Conservation (phyloP, 1,140 invertebrate species). For the Wasmannia auropunctata region DNA sequence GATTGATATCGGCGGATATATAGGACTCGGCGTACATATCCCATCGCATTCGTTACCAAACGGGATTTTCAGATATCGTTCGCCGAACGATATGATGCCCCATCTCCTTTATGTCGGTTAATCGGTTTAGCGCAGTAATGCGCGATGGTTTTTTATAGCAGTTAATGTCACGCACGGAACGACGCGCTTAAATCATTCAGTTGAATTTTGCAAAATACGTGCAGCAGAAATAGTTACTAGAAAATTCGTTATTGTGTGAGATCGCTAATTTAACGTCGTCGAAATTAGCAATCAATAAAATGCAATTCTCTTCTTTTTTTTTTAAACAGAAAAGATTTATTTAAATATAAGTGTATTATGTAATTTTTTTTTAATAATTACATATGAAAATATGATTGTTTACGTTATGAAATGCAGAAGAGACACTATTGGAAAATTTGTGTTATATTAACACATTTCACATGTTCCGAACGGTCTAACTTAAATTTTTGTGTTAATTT, state of each 20-base stretch:
- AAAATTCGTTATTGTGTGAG: not conserved
- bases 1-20: conserved; percentile 38
- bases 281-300: not conserved
- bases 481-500: too few relatives aligned
- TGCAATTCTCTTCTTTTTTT: not conserved
- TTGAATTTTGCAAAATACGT: not conserved
- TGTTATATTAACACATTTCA: too few relatives aligned
- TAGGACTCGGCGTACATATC: conserved; percentile 18
- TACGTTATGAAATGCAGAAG: too few relatives aligned
- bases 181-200: not conserved
- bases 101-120: conserved; percentile 30
- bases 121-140: conserved; percentile 48
- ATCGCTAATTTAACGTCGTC: conserved; percentile 13
- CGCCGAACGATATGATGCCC: conserved; percentile 7
- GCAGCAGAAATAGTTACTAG: not conserved
- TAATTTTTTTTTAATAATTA: not conserved
- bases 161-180: conserved; percentile 35
- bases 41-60: conserved; percentile 5
- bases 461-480: too few relatives aligned
- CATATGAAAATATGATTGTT: too few relatives aligned
- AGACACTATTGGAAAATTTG: too few relatives aligned
- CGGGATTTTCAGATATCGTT: conserved; percentile 23
- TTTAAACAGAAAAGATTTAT: not conserved
- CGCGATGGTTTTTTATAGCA: conserved; percentile 15
- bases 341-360: not conserved